These are phyloP conservation scores for Lasaia peninsularis DNA, from an alignment of 1,140 invertebrate genomes.

Conservation along the genomic window DNA sequence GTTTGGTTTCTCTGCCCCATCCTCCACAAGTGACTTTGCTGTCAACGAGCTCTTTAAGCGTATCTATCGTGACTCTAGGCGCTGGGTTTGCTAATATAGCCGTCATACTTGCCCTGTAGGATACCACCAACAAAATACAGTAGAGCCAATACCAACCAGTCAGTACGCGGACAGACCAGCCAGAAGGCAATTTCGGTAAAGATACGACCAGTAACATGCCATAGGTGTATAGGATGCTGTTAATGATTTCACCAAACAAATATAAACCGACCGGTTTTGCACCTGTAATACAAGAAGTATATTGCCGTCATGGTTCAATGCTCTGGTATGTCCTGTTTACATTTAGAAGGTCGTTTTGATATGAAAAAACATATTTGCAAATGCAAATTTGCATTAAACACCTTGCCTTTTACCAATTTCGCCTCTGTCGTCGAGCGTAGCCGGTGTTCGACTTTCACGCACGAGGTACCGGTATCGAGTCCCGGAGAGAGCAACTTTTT, in stretches of 20 bases:
- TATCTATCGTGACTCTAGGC: conserved; percentile 87
- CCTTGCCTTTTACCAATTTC: too few relatives aligned
- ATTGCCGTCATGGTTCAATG: not conserved
- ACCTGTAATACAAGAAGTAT: conserved; percentile 47
- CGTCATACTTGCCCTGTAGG: conserved; percentile 89
- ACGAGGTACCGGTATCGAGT: too few relatives aligned
- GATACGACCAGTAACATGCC: conserved; percentile 88
- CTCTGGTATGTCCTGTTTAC: not conserved
- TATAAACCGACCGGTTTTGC: conserved; percentile 77
- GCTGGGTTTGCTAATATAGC: conserved; percentile 87
- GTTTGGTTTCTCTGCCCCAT: conserved; percentile 83
- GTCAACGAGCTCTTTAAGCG: conserved; percentile 81
- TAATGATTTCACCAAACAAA: conserved; percentile 83
- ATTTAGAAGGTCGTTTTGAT: too few relatives aligned
- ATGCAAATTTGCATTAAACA: too few relatives aligned
- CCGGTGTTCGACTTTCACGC: too few relatives aligned
- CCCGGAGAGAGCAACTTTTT: too few relatives aligned
- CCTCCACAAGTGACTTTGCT: conserved; percentile 82
- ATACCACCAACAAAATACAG: conserved; percentile 85
- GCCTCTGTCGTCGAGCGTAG: too few relatives aligned
- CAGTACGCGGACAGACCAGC: conserved; percentile 86
- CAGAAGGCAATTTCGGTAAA: conserved; percentile 83
- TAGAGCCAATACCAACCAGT: conserved; percentile 93
- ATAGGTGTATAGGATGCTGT: conserved; percentile 87
- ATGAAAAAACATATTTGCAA: too few relatives aligned